Evolutionary conservation across 1,140 invertebrate species (phyloP).

Genomic region (Tribolium castaneum): DNA sequence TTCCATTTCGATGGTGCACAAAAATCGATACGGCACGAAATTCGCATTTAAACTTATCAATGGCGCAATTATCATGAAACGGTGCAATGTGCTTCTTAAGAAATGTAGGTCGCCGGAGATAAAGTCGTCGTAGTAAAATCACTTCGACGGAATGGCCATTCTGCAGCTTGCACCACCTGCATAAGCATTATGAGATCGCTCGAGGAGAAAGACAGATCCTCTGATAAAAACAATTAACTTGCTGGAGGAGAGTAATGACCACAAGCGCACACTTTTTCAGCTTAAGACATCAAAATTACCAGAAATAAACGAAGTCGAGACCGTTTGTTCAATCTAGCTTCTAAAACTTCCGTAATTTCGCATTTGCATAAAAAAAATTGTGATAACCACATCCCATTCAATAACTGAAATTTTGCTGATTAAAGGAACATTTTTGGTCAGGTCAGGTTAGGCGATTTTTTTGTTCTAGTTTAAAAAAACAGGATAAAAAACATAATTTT

Average conservation of each 20-base stretch:
- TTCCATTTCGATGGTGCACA: not conserved
- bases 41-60: not conserved
- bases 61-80: not conserved
- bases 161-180: conserved; percentile 28
- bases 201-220: not conserved
- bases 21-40: not conserved
- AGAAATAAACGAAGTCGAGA: too few relatives aligned
- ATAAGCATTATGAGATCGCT: conserved; percentile 5
- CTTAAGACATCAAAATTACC: too few relatives aligned
- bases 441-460: too few relatives aligned
- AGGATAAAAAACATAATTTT: too few relatives aligned
- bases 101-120: conserved; percentile 18
- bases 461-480: too few relatives aligned
- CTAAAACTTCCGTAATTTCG: too few relatives aligned
- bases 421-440: too few relatives aligned
- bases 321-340: too few relatives aligned
- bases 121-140: conserved; percentile 16
- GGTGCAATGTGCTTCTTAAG: conserved; percentile 21
- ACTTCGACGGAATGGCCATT: not conserved
- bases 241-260: not conserved
- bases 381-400: too few relatives aligned
- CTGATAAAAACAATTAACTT: not conserved
- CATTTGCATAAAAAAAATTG: too few relatives aligned
- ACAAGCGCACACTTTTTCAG: not conserved
- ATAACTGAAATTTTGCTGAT: too few relatives aligned